These are phyloP conservation scores for Cheilosia pagana DNA, from an alignment of 2,888 invertebrate genomes.

Conservation along the genomic window DNA sequence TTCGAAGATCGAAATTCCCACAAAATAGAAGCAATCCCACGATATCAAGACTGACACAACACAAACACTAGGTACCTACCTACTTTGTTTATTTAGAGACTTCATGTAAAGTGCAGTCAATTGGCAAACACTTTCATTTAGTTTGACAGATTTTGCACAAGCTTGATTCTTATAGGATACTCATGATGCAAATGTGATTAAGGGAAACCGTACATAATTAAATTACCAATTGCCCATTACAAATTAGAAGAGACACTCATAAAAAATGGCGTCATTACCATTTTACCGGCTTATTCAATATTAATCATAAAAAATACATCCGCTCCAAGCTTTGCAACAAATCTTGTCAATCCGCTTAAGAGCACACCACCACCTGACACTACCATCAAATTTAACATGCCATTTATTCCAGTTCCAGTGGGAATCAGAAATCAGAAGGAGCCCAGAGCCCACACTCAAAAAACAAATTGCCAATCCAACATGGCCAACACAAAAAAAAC, in stretches of 20 bases:
- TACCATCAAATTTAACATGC: constrained; percentile 9
- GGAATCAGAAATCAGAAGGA: neutral
- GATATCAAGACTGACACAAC: no score
- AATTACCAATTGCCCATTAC: neutral
- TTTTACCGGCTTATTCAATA: neutral
- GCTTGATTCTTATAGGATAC: neutral
- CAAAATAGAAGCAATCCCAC: no score
- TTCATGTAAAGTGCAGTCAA: neutral
- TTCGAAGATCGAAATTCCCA: no score
- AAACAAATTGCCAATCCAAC: neutral
- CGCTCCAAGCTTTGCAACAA: neutral
- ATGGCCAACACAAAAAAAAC: constrained; percentile 12
- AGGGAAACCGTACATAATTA: neutral
- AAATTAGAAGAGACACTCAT: neutral
- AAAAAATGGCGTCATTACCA: constrained; percentile 1
- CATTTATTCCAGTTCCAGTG: neutral
- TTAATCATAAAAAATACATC: neutral
- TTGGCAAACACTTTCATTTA: neutral
- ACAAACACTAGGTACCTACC: no score
- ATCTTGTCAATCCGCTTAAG: neutral
- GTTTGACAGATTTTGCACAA: neutral
- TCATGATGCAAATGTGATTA: neutral
- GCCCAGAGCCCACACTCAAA: neutral
- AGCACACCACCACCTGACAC: constrained; percentile 19
- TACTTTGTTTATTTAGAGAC: neutral